Conservation (phyloP, 2,113 vertebrate species). For the Cnemophilus loriae region DNA sequence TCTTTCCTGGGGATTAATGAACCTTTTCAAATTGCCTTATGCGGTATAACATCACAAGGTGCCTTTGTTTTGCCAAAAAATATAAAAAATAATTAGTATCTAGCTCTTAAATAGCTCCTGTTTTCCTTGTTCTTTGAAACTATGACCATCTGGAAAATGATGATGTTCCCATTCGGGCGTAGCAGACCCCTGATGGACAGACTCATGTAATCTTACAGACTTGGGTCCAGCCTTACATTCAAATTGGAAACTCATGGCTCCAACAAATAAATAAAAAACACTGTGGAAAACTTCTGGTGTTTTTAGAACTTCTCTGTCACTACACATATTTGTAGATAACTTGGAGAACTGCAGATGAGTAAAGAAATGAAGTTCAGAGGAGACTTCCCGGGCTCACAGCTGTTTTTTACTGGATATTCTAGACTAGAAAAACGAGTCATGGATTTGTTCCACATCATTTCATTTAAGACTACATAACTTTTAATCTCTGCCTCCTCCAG, state of each 20-base stretch:
- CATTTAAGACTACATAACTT: background rate
- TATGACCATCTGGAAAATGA: background rate
- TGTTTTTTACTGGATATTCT: background rate
- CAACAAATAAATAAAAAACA: background rate
- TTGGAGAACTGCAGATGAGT: background rate
- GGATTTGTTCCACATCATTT: background rate
- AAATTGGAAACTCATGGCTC: background rate
- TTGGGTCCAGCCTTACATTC: background rate
- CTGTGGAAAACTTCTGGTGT: background rate
- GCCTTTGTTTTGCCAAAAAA: background rate
- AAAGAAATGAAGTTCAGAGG: background rate
- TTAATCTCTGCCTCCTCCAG: background rate
- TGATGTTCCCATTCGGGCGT: background rate
- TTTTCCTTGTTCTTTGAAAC: background rate
- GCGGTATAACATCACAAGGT: background rate
- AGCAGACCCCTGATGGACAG: background rate
- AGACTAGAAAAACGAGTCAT: background rate
- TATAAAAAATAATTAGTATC: background rate
- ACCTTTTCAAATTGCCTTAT: background rate
- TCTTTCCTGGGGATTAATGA: background rate
- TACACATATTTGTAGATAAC: background rate
- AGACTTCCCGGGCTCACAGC: fast-evolving
- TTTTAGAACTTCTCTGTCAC: background rate
- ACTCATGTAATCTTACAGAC: background rate
- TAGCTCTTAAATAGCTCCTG: background rate